Evolutionary conservation across 2,113 vertebrate species (phyloP).

Genomic region (Platycercus adscitus): DNA sequence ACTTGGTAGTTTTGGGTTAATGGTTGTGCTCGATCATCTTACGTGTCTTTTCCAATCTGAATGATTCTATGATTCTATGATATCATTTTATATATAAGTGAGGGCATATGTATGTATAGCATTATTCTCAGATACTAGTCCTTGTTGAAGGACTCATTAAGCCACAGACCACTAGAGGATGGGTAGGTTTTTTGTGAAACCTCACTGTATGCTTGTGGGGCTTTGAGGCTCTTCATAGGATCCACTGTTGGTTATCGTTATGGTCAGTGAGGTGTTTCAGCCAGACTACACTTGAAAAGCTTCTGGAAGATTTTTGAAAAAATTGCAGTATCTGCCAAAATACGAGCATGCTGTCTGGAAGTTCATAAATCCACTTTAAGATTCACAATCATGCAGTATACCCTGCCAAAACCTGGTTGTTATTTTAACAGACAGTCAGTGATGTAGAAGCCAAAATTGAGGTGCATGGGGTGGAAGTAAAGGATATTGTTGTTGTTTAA

Average conservation of each 20-base stretch:
- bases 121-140: background rate
- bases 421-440: background rate
- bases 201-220: accelerated
- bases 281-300: accelerated
- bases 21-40: background rate
- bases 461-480: background rate
- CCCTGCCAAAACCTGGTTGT: background rate
- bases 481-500: background rate
- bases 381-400: background rate
- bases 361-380: background rate
- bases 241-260: accelerated
- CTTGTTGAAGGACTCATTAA: background rate
- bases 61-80: background rate
- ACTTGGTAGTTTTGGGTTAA: background rate
- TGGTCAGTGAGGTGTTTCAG: background rate
- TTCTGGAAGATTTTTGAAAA: background rate
- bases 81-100: background rate
- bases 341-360: background rate
- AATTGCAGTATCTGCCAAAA: background rate
- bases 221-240: background rate
- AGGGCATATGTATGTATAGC: accelerated
- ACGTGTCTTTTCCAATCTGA: background rate
- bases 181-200: background rate
- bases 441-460: background rate
- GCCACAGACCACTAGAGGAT: background rate